Percentiles rank a stretch among this genome's conserved stretches.
These are phyloP conservation scores for Chrysochloris asiatica DNA, from an alignment of 2,113 vertebrate species.

Conservation along the genomic window DNA sequence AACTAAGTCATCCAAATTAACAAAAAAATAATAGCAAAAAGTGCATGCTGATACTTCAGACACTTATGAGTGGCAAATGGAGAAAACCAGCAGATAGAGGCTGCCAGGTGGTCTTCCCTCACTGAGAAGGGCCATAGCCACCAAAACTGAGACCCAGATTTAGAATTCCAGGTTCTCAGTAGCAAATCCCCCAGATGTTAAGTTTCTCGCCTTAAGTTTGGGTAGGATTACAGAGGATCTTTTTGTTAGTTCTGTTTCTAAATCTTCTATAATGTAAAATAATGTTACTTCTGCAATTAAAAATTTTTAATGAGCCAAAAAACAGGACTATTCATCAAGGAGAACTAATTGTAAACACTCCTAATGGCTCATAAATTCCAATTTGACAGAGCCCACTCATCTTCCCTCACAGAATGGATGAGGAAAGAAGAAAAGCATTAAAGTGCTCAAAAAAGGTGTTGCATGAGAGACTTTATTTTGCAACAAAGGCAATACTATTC, in stretches of 20 bases:
- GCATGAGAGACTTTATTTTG: no score
- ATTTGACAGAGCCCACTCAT: constrained; percentile 57
- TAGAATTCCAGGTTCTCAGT: background rate
- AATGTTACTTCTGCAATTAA: constrained; percentile 46
- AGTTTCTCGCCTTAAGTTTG: background rate
- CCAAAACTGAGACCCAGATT: background rate
- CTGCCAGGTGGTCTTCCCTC: background rate
- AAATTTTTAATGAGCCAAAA: constrained; percentile 61
- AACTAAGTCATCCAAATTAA: constrained; percentile 31
- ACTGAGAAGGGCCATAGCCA: background rate
- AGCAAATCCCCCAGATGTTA: constrained; percentile 11
- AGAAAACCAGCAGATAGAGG: background rate
- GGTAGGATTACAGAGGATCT: background rate
- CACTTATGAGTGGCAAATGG: background rate
- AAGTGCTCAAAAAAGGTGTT: background rate
- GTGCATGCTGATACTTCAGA: background rate
- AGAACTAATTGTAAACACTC: constrained; percentile 58
- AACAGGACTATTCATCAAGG: constrained; percentile 50
- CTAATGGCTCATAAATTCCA: constrained; percentile 60
- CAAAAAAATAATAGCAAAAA: constrained; percentile 56
- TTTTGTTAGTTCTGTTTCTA: constrained; percentile 52
- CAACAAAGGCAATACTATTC: background rate
- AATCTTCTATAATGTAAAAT: constrained; percentile 6
- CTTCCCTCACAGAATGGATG: background rate
- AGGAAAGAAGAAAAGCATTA: background rate